These are phyloP conservation scores for Pogonognathellus flavescens DNA, from an alignment of 1,140 invertebrate species.

Conservation along the genomic window DNA sequence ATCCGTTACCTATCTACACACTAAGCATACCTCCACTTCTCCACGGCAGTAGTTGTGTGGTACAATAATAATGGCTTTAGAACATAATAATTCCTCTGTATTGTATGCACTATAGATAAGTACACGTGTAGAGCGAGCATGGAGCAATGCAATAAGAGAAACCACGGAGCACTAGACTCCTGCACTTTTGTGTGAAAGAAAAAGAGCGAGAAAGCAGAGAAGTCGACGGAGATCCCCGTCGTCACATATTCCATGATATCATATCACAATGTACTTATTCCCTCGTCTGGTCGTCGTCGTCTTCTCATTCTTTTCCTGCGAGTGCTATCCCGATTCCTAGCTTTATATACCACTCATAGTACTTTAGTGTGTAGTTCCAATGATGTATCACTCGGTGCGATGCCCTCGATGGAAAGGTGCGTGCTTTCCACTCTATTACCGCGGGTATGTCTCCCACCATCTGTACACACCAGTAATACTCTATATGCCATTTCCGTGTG, in stretches of 20 bases:
- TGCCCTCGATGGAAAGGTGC: background rate
- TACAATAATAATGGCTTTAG: too few species aligned
- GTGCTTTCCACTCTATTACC: background rate
- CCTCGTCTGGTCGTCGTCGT: background rate
- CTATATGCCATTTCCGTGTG: too few species aligned
- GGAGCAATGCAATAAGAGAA: too few species aligned
- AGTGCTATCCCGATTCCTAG: background rate
- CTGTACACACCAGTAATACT: too few species aligned
- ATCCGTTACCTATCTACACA: background rate
- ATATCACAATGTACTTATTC: constrained; percentile 20
- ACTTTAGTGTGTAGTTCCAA: background rate
- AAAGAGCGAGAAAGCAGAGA: background rate
- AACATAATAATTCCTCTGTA: too few species aligned
- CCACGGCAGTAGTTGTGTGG: background rate
- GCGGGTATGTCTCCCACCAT: too few species aligned
- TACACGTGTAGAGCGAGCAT: too few species aligned
- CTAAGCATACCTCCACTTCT: background rate
- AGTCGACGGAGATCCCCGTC: constrained; percentile 24
- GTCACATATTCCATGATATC: constrained; percentile 30
- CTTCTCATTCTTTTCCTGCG: constrained; percentile 28
- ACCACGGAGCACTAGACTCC: too few species aligned
- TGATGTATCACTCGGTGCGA: constrained; percentile 6
- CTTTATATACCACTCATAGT: background rate
- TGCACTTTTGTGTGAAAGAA: too few species aligned
- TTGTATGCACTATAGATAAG: too few species aligned